Evolutionary conservation across 2,113 vertebrate genomes (phyloP).

Genomic region (Charina bottae): DNA sequence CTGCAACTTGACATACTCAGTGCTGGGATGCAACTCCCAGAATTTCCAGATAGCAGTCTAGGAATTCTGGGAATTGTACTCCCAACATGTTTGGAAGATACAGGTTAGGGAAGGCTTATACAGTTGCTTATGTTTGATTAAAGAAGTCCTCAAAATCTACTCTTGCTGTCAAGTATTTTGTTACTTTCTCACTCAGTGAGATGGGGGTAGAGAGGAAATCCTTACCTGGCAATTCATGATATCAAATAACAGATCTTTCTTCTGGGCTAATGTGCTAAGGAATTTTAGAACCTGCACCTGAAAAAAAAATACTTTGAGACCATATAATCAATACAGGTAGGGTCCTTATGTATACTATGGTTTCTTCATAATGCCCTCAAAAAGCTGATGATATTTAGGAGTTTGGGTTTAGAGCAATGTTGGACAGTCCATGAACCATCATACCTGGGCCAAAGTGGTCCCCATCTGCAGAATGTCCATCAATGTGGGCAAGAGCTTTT

Average conservation of each 20-base stretch:
- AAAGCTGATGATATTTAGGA: neutral
- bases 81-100: neutral
- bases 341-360: neutral
- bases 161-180: neutral
- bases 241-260: slow-evolving; percentile 28
- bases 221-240: slow-evolving; percentile 40
- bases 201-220: neutral
- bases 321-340: neutral
- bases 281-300: slow-evolving; percentile 36
- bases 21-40: neutral
- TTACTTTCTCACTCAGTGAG: neutral
- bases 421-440: neutral
- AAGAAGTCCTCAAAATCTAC: neutral
- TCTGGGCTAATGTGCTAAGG: slow-evolving; percentile 24
- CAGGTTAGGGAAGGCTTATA: neutral
- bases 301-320: neutral
- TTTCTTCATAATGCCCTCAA: neutral
- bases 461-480: slow-evolving; percentile 67
- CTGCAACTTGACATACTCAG: neutral
- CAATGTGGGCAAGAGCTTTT: slow-evolving; percentile 61
- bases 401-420: too few relatives aligned
- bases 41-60: neutral
- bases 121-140: neutral
- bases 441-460: slow-evolving; percentile 59
- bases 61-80: neutral